Base-by-base conservation (phyloP, 1,140 invertebrate species). In the Drosophila sechellia region DNA sequence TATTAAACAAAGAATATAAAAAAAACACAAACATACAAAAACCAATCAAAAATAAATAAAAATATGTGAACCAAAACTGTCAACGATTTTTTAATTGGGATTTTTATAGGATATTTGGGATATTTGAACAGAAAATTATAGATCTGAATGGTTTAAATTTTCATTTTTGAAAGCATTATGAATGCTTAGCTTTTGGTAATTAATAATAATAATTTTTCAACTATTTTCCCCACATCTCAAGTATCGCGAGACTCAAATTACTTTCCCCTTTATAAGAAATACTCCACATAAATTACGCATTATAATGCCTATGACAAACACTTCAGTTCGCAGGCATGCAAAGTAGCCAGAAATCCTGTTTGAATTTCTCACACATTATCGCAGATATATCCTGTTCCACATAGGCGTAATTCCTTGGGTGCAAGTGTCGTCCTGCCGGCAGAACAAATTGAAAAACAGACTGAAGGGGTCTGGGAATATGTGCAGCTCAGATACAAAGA, bases 401-500 rank as follows among this genome's bases (percentile, higher is more conserved):
- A 76, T 59, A 52, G 70, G 46, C 63, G 59, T 43, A 60, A 81
- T 77, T 70, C 74, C 79, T 74, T 61, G 49, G 55, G 65, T 69
- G 69, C 79, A 77, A 81, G 79, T 77, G 79, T 81, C 73, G 79
- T 68, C 58, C 79, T 76, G 81, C 20, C 59, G 60, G 78, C 84
- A 90, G 85, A 84, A 89, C 85, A 69, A 89, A 89, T 89, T 84
- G 84, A 89, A 80, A 84, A 12, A 3, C 27, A n/a, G 12, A 5
- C 25, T 42, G 3, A 46, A 54, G 49, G 27, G 40, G 35, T 46
- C 40, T 34, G 20, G 8, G 39, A 31, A 35, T 57, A n/a, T 43
- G 3, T 3, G 27, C 63, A 52, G n/a, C n/a, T 27, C 27, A 49
- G 31, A 53, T 46, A 68, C 39, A 49, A 34, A 49, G 31, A 53